Evolutionary conservation across 1,140 invertebrate genomes (phyloP).

Genomic region (Forficula auricularia): DNA sequence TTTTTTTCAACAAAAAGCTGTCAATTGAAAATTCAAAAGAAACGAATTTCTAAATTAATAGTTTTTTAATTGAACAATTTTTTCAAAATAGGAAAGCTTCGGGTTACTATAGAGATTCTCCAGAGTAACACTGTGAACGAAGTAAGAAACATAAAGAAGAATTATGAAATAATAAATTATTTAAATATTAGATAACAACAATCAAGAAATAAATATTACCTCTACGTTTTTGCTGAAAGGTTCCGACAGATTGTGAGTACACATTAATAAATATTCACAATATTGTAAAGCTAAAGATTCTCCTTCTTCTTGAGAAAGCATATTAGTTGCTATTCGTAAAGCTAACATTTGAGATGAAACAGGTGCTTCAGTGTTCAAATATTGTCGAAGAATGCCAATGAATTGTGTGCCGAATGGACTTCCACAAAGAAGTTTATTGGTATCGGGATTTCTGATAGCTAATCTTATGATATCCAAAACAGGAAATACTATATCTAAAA

Average conservation of each 20-base stretch:
- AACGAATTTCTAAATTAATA: too few relatives aligned
- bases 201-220: too few relatives aligned
- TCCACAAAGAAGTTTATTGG: slow-evolving; percentile 39
- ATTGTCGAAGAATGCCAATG: slow-evolving; percentile 16
- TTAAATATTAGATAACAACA: too few relatives aligned
- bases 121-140: too few relatives aligned
- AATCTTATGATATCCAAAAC: slow-evolving; percentile 68
- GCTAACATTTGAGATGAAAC: slow-evolving; percentile 49
- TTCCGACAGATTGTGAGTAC: slow-evolving; percentile 31
- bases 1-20: too few relatives aligned
- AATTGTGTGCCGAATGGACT: slow-evolving; percentile 13
- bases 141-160: too few relatives aligned
- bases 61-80: too few relatives aligned
- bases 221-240: slow-evolving; percentile 46
- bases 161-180: too few relatives aligned
- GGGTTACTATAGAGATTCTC: too few relatives aligned
- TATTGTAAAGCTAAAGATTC: slow-evolving; percentile 38
- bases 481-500: slow-evolving; percentile 64
- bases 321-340: slow-evolving; percentile 57
- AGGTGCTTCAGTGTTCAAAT: slow-evolving; percentile 21
- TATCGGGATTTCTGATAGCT: slow-evolving; percentile 43
- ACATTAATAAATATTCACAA: slow-evolving; percentile 36
- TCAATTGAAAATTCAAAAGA: too few relatives aligned
- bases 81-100: too few relatives aligned
- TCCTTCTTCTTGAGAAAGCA: slow-evolving; percentile 44